A percentile compares a stretch with the other conserved stretches of the same genome.
Evolutionary conservation across 2,113 vertebrate genomes (phyloP).

Genomic region (Danio rerio): DNA sequence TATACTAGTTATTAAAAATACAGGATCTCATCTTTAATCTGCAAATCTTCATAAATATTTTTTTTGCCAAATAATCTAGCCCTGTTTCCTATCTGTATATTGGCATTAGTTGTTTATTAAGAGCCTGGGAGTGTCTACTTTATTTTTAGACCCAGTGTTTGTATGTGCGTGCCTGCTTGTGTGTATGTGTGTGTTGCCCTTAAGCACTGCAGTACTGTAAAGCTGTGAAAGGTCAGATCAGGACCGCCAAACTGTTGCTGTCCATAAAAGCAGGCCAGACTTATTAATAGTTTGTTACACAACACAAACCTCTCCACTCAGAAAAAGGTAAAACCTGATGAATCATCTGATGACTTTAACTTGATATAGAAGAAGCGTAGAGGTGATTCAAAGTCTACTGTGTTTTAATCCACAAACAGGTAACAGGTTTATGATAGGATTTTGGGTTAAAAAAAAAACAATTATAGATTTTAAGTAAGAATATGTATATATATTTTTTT

Average conservation of each 20-base stretch:
- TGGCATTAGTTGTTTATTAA: neutral
- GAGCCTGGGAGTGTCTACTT: conserved; percentile 23
- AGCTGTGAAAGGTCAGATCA: conserved; percentile 34
- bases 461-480: too few relatives aligned
- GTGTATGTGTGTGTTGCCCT: conserved; percentile 25
- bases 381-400: too few relatives aligned
- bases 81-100: neutral
- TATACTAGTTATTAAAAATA: too few relatives aligned
- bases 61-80: too few relatives aligned
- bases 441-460: too few relatives aligned
- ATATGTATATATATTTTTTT: too few relatives aligned
- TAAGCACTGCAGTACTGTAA: conserved; percentile 35
- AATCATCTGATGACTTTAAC: too few relatives aligned
- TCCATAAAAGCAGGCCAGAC: conserved; percentile 31
- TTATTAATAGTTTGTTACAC: conserved; percentile 49
- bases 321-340: neutral
- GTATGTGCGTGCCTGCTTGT: neutral
- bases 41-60: too few relatives aligned
- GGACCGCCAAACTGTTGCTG: conserved; percentile 28
- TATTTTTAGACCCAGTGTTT: conserved; percentile 46
- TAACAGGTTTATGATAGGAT: too few relatives aligned
- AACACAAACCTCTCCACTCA: conserved; percentile 1
- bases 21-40: too few relatives aligned
- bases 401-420: too few relatives aligned
- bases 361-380: too few relatives aligned